These are phyloP conservation scores for Zaprionus davidi DNA, from an alignment of 1,140 invertebrate genomes.

Conservation along the genomic window DNA sequence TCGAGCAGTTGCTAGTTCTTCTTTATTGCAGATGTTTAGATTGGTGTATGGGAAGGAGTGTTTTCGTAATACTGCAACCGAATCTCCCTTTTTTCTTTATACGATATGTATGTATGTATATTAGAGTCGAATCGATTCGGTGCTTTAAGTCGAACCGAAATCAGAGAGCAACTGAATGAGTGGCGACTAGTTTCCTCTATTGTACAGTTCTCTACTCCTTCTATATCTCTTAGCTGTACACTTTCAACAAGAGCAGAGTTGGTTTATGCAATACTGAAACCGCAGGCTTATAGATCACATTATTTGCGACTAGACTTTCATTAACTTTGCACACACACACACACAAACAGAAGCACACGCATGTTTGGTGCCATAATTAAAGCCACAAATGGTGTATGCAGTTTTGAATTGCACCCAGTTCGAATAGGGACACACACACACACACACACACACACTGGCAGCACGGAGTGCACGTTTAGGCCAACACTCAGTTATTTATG, in stretches of 20 bases:
- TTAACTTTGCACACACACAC: conserved; percentile 10
- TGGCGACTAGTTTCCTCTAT: too few species aligned
- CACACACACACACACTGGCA: conserved; percentile 8
- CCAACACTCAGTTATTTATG: conserved; percentile 52
- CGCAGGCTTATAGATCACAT: conserved; percentile 3
- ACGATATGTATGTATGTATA: too few species aligned
- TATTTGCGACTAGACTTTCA: background rate
- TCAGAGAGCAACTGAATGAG: too few species aligned
- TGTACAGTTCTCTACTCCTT: too few species aligned
- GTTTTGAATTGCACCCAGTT: conserved; percentile 53
- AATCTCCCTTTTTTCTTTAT: too few species aligned
- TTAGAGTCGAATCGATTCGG: too few species aligned
- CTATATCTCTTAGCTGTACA: background rate
- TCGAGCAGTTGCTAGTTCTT: too few species aligned
- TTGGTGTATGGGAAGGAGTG: too few species aligned
- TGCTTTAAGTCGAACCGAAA: too few species aligned
- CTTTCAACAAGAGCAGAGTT: background rate
- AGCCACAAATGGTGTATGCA: conserved; percentile 65
- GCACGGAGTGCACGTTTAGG: conserved; percentile 8
- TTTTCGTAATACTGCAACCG: too few species aligned
- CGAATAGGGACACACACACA: conserved; percentile 9
- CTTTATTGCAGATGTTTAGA: too few species aligned
- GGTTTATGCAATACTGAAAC: background rate
- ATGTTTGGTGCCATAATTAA: conserved; percentile 60
- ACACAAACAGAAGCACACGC: conserved; percentile 22